Evolutionary conservation across 1,140 invertebrate species (phyloP).

Genomic region (Maniola jurtina): DNA sequence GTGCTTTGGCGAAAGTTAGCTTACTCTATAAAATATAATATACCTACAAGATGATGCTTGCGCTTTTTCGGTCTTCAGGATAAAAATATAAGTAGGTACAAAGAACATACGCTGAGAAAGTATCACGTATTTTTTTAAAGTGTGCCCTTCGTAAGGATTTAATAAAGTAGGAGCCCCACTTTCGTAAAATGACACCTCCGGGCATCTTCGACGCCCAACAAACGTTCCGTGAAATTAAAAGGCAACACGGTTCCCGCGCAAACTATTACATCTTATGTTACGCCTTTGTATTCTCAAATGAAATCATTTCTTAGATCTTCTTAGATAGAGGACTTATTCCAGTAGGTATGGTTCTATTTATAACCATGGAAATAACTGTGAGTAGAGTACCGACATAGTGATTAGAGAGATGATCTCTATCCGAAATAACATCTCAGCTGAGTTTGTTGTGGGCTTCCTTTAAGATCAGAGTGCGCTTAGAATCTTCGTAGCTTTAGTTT

Average conservation of each 20-base stretch:
- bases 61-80: too few relatives aligned
- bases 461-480: too few relatives aligned
- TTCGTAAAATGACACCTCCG: slow-evolving; percentile 70
- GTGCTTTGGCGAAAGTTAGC: not conserved
- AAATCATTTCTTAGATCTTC: not conserved
- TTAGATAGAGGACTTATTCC: not conserved
- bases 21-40: not conserved
- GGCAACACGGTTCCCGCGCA: not conserved
- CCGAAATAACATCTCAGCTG: too few relatives aligned
- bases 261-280: slow-evolving; percentile 7
- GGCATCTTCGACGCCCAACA: slow-evolving; percentile 68
- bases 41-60: too few relatives aligned
- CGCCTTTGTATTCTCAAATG: slow-evolving; percentile 1
- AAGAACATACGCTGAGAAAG: not conserved
- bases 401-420: too few relatives aligned
- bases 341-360: too few relatives aligned
- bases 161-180: slow-evolving; percentile 22
- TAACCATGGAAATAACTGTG: too few relatives aligned
- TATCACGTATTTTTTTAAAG: not conserved
- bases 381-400: too few relatives aligned
- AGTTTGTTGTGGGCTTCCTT: too few relatives aligned
- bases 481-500: too few relatives aligned
- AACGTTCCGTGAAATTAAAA: slow-evolving; percentile 71
- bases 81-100: too few relatives aligned
- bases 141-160: not conserved